Base-by-base conservation (phyloP, 2,113 vertebrate genomes). In the Triplophysa tibetana region DNA sequence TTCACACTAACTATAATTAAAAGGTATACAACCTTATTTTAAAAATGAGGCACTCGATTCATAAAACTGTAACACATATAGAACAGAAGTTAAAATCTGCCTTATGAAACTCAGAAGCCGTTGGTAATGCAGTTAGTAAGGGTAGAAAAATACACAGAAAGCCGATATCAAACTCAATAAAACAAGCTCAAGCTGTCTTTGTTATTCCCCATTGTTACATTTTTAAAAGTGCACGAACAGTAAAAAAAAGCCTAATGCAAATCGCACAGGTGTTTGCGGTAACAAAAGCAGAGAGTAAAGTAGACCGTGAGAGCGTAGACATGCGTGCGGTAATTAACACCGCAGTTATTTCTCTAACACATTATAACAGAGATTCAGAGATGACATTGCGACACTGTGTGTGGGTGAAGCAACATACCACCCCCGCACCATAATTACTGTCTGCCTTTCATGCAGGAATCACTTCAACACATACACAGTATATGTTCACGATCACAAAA, bases 371-470 rank as follows among this genome's bases (percentile, higher is more conserved):
- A 66, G 68, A 79, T 81, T 63, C 58, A 43, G 70, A 70, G 68
- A 81, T 84, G 75, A 81, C 83, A 81, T 38, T 79, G 54, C 70
- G 75, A 70, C 60, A 69, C 79, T 26, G 13, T 63, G 64, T 56
- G 83, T 84, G 61, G 83, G 83, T 72, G 68, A 21, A 64, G 52
- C 23, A 73, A 13, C 56, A 74, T 38, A 38, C 33, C 78, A 72
- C 78, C 65, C 61, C 79, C 72, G 68, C 41, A 75, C 68, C 43
- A 76, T 80, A 81, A 84, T 84, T 81, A 81, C 63, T 75, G 56
- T 74, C 58, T 56, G 43, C 63, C 21, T 48, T 75, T 54, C 23
- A 69, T 21, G 64, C 77, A 75, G 65, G 68, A 50, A 33, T 62
- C 38, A 75, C 33, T 23, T 60, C 3, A 60, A 38, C 50, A 60